These are phyloP conservation scores for Formica aserva DNA, from an alignment of 2,888 invertebrate genomes.

Conservation along the genomic window DNA sequence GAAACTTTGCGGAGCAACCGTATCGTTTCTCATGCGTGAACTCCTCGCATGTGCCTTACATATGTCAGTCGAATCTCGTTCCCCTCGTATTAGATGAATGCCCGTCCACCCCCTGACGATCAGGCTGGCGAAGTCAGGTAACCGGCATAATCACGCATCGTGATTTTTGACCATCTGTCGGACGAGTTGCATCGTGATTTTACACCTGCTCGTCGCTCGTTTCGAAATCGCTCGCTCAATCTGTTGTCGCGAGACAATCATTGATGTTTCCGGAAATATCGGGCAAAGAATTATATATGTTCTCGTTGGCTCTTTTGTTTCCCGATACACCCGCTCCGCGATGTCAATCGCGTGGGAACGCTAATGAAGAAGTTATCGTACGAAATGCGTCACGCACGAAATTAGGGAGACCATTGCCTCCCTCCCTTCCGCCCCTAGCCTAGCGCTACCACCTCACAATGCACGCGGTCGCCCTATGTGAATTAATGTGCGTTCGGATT, in stretches of 20 bases:
- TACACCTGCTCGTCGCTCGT: constrained; percentile 73
- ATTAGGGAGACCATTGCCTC: constrained; percentile 32
- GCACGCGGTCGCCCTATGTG: not conserved
- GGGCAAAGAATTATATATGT: constrained; percentile 15
- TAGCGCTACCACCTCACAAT: constrained; percentile 24
- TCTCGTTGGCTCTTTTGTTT: constrained; percentile 34
- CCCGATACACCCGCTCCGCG: constrained; percentile 12
- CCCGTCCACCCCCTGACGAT: constrained; percentile 21
- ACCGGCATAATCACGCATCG: constrained; percentile 66
- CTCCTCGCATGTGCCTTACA: constrained; percentile 30
- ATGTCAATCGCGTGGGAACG: constrained; percentile 47
- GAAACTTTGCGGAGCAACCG: not conserved
- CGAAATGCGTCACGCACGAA: constrained; percentile 34
- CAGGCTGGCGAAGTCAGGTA: constrained; percentile 51
- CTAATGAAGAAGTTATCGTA: constrained; percentile 50
- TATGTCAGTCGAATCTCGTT: constrained; percentile 36
- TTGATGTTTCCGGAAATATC: constrained; percentile 39
- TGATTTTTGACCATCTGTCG: constrained; percentile 76
- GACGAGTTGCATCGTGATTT: constrained; percentile 69
- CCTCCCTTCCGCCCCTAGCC: not conserved
- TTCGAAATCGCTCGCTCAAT: constrained; percentile 22
- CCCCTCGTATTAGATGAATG: constrained; percentile 9
- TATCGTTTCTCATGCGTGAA: constrained; percentile 54
- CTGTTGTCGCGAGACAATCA: constrained; percentile 16
- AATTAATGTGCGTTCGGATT: constrained; percentile 17